Conservation (phyloP, 1,140 invertebrate species). For the Babylonia areolata region DNA sequence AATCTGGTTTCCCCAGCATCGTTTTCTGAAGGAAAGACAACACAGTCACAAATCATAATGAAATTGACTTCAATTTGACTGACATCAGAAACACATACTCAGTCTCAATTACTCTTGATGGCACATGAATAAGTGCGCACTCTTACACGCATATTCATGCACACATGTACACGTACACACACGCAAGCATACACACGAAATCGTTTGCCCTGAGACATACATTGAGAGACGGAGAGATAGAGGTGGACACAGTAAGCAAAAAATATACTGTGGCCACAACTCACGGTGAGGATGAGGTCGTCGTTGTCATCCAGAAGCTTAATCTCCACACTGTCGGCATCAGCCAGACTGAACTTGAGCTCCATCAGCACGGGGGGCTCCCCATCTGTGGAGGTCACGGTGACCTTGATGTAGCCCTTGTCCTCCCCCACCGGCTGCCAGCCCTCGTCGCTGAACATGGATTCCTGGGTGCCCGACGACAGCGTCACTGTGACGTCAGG, state of each 20-base stretch:
- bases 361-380: background rate
- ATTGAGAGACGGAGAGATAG: no score
- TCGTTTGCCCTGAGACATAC: no score
- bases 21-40: background rate
- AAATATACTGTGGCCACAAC: background rate
- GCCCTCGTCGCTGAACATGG: background rate
- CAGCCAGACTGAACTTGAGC: background rate
- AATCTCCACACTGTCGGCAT: background rate
- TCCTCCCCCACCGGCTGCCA: background rate
- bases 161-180: no score
- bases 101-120: no score
- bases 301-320: background rate
- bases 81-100: no score
- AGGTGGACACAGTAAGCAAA: no score
- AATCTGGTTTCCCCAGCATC: background rate
- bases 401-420: background rate
- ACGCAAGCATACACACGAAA: no score
- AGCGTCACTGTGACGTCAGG: background rate
- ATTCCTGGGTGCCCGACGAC: background rate
- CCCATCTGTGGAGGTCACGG: background rate
- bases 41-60: no score
- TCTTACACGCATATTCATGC: no score
- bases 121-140: no score
- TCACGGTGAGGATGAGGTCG: background rate
- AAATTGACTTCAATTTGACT: no score